Evolutionary conservation across 2,113 vertebrate genomes (phyloP).

Genomic region (Pongo abelii): DNA sequence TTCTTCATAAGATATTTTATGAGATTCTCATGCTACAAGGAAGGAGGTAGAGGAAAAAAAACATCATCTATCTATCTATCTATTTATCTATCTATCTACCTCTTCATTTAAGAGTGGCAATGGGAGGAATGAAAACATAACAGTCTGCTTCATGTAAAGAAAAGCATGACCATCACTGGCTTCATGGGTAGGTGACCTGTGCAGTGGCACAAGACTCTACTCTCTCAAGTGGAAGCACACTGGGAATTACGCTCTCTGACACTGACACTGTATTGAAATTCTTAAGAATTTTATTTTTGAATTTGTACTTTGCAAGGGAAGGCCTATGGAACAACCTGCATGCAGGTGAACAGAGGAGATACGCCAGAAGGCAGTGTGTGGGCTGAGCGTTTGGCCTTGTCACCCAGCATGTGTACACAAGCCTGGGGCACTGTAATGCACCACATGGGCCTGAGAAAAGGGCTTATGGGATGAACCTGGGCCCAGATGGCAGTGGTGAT

Average conservation of each 20-base stretch:
- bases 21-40: background rate
- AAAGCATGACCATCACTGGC: background rate
- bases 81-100: background rate
- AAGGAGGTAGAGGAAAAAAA: background rate
- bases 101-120: background rate
- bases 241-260: background rate
- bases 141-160: background rate
- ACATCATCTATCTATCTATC: background rate
- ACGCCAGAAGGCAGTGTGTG: background rate
- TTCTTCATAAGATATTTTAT: background rate
- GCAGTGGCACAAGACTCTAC: no score
- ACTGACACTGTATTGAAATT: background rate
- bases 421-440: background rate
- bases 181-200: no score
- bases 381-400: background rate
- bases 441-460: background rate
- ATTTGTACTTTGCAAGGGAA: background rate
- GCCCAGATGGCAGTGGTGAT: no score
- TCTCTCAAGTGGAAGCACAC: background rate
- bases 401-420: background rate
- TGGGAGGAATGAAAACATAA: background rate
- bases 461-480: background rate
- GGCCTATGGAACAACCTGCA: background rate
- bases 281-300: background rate
- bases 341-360: background rate